Percentiles rank a stretch among this genome's conserved stretches.
These are phyloP conservation scores for Steinernema khuongi DNA, from an alignment of 1,140 invertebrate genomes.

Conservation along the genomic window DNA sequence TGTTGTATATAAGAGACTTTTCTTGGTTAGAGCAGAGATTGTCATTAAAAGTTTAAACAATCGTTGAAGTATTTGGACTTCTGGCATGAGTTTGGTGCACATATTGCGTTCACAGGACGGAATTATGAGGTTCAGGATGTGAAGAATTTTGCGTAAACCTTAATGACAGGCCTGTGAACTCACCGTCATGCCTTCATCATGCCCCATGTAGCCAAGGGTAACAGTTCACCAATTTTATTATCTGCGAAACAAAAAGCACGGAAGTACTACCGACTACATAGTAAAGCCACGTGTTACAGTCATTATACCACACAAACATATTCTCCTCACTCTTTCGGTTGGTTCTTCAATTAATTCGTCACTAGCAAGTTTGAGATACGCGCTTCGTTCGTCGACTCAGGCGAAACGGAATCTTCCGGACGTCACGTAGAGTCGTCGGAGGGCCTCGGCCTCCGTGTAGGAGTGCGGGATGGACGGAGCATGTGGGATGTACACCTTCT, in stretches of 20 bases:
- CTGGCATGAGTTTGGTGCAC: too few species aligned
- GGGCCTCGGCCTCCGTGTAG: slow-evolving; percentile 47
- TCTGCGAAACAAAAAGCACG: background rate
- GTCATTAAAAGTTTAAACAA: background rate
- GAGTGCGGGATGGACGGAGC: slow-evolving; percentile 53
- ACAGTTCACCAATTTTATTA: slow-evolving; percentile 9
- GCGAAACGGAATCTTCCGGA: slow-evolving; percentile 56
- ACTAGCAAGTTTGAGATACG: slow-evolving; percentile 15
- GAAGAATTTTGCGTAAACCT: too few species aligned
- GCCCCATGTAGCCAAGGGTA: too few species aligned
- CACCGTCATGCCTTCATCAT: too few species aligned
- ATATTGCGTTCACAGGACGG: too few species aligned
- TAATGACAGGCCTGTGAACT: too few species aligned
- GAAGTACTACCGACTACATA: background rate
- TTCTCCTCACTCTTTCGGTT: background rate
- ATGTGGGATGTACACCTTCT: slow-evolving; percentile 36
- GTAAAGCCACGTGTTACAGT: background rate
- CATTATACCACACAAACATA: background rate
- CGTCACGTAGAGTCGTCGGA: slow-evolving; percentile 54
- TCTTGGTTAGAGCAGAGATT: background rate
- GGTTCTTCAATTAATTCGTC: background rate
- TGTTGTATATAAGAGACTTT: slow-evolving; percentile 7
- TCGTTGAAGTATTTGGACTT: background rate
- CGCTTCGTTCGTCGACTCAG: slow-evolving; percentile 22
- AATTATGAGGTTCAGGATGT: too few species aligned